Conservation (phyloP, 2,888 invertebrate species). For the Chrysina gloriosa region DNA sequence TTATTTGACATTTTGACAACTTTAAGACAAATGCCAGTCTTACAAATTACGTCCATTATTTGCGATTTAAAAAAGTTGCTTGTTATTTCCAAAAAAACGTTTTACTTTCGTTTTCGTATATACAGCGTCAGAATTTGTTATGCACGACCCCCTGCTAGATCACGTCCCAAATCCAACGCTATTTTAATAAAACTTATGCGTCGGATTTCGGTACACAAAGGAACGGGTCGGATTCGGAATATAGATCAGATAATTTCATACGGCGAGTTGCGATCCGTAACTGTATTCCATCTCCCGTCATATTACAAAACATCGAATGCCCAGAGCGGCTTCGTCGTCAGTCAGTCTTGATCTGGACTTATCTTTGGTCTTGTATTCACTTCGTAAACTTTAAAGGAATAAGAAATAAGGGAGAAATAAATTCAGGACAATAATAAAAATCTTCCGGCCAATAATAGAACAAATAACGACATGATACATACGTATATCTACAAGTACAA, state of each 20-base stretch:
- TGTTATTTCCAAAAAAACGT: no score
- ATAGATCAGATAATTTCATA: slow-evolving; percentile 42
- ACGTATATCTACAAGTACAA: neutral
- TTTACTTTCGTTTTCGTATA: slow-evolving; percentile 8
- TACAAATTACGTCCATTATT: no score
- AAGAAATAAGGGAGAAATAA: slow-evolving; percentile 32
- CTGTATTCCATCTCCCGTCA: slow-evolving; percentile 27
- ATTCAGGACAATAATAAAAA: slow-evolving; percentile 41
- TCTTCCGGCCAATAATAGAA: slow-evolving; percentile 11
- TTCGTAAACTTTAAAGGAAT: slow-evolving; percentile 22
- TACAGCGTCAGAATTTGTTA: slow-evolving; percentile 33
- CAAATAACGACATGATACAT: neutral
- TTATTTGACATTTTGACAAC: no score
- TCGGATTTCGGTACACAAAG: slow-evolving; percentile 39
- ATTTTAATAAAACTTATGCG: slow-evolving; percentile 42
- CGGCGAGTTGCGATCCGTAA: slow-evolving; percentile 34
- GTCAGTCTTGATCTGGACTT: slow-evolving; percentile 30
- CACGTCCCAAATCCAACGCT: slow-evolving; percentile 35
- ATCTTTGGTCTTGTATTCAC: slow-evolving; percentile 10
- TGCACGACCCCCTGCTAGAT: slow-evolving; percentile 25
- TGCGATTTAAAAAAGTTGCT: no score
- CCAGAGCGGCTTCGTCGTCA: slow-evolving; percentile 11
- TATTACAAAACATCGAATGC: slow-evolving; percentile 22
- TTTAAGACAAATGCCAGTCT: no score
- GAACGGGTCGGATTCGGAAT: slow-evolving; percentile 38